phyloP scores from a whole-genome alignment of 2,113 vertebrate genomes.

The Polypterus senegalus region DNA sequence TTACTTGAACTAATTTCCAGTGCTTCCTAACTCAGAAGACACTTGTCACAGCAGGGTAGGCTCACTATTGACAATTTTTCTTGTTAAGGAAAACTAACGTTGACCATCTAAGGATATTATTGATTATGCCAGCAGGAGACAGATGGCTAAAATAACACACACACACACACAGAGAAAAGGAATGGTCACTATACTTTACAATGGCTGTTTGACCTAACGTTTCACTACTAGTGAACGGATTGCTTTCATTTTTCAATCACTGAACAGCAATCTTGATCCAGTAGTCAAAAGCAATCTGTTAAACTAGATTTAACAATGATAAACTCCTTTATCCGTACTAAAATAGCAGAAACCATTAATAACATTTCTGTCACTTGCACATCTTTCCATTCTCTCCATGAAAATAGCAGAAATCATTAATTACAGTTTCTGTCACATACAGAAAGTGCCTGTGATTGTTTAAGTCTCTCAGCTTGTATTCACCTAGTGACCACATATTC shows the following conservation, averaged over 20 bases:
- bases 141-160: conserved; percentile 53
- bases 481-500: conserved; percentile 76
- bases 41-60: conserved; percentile 20
- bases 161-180: conserved; percentile 37
- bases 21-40: conserved; percentile 6
- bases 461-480: conserved; percentile 54
- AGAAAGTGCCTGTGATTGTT: conserved; percentile 68
- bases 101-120: conserved; percentile 44
- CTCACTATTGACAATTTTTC: conserved; percentile 44
- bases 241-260: conserved; percentile 76
- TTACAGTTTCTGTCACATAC: conserved; percentile 81
- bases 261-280: conserved; percentile 58
- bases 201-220: conserved; percentile 59
- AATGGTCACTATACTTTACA: conserved; percentile 66
- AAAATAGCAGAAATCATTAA: conserved; percentile 86
- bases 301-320: conserved; percentile 60
- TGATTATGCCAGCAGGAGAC: conserved; percentile 49
- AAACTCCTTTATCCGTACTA: conserved; percentile 76
- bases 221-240: conserved; percentile 62
- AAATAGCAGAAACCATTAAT: conserved; percentile 88
- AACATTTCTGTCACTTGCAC: conserved; percentile 77
- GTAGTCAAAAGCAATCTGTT: conserved; percentile 61
- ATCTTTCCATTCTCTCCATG: conserved; percentile 58
- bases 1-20: too few relatives aligned
- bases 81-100: conserved; percentile 35